Evolutionary conservation across 2,797 vertebrate genomes (phyloP).

Genomic region (Catostomus latipinnis): DNA sequence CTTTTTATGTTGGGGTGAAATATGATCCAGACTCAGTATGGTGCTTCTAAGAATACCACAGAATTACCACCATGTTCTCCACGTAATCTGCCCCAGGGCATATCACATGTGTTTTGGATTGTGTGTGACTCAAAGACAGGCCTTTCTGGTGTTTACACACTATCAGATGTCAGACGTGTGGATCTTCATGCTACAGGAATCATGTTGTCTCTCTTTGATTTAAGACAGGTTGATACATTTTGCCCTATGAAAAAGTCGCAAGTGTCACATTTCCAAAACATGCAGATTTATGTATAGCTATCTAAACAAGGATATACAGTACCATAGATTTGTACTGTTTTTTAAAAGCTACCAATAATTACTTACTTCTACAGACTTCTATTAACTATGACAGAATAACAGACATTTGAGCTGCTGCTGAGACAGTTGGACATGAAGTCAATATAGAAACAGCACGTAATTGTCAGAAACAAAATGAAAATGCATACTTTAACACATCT

Average conservation of each 20-base stretch:
- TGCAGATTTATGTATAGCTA: no score
- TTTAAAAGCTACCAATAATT: no score
- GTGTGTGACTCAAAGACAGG: not conserved
- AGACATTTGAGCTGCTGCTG: not conserved
- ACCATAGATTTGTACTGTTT: no score
- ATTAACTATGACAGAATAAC: not conserved
- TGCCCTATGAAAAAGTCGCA: no score
- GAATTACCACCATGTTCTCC: no score
- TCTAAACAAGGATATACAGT: no score
- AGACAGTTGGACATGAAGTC: not conserved
- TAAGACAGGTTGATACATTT: no score
- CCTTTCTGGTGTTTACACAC: not conserved
- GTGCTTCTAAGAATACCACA: not conserved
- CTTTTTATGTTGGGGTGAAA: not conserved
- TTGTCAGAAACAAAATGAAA: constrained; percentile 27
- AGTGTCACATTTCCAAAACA: no score
- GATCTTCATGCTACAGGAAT: no score
- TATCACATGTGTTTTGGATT: not conserved
- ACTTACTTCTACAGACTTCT: no score
- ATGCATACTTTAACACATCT: constrained; percentile 52
- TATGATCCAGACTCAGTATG: not conserved
- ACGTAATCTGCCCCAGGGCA: no score
- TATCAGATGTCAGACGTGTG: not conserved
- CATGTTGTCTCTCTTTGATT: no score
- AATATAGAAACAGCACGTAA: constrained; percentile 5